Evolutionary conservation across 2,113 vertebrate genomes (phyloP).

Genomic region (Benitochromis conjunctus): DNA sequence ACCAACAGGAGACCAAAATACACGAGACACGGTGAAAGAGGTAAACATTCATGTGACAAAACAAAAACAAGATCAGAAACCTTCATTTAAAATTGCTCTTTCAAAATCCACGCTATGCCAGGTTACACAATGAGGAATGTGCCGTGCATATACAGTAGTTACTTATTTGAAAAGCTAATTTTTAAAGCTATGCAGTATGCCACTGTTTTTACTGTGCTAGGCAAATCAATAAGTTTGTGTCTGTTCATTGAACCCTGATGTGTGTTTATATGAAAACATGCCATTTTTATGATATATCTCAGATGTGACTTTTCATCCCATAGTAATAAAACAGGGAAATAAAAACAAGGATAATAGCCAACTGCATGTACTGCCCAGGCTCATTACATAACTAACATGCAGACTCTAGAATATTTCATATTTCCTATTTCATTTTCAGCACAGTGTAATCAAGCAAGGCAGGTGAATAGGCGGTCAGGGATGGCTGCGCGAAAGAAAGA

Average conservation of each 20-base stretch:
- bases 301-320: neutral
- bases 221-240: neutral
- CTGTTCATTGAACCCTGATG: neutral
- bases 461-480: neutral
- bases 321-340: neutral
- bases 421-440: neutral
- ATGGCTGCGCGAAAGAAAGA: neutral
- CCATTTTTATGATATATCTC: neutral
- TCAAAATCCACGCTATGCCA: neutral
- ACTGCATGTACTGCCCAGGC: neutral
- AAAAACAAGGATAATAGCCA: neutral
- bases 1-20: neutral
- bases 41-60: neutral
- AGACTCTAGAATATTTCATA: neutral
- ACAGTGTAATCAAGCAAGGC: neutral
- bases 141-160: neutral
- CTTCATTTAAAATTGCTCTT: neutral
- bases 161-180: neutral
- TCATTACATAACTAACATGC: neutral
- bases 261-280: neutral
- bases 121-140: neutral
- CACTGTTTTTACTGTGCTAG: neutral
- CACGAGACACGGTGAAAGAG: neutral
- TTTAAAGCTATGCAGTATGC: fast-evolving
- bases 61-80: neutral